Evolutionary conservation across 2,113 vertebrate species (phyloP).

Genomic region (Gracilinanus agilis): DNA sequence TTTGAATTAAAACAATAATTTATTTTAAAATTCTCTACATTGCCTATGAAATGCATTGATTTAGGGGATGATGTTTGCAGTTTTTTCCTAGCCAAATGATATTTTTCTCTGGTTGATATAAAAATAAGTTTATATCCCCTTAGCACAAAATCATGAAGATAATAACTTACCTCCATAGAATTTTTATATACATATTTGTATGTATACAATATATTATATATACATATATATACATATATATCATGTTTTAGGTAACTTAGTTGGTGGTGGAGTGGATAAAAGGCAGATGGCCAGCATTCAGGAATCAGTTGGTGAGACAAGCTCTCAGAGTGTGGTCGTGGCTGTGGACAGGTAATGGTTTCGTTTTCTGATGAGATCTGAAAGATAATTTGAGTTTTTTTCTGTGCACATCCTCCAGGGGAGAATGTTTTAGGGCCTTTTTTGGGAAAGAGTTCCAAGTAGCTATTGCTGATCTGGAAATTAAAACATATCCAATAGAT

Average conservation of each 20-base stretch:
- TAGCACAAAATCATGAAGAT: not conserved
- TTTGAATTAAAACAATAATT: not conserved
- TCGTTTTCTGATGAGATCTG: not conserved
- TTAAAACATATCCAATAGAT: accelerated
- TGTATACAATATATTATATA: not conserved
- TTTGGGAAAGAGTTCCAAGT: not conserved
- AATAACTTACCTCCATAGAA: not conserved
- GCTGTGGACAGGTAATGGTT: conserved; percentile 94
- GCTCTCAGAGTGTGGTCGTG: conserved; percentile 98
- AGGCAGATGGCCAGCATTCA: conserved; percentile 97
- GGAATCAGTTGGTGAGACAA: conserved; percentile 98
- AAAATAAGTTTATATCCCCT: not conserved
- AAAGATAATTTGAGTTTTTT: not conserved
- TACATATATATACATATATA: too few relatives aligned
- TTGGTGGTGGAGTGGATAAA: conserved; percentile 92
- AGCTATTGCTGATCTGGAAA: not conserved
- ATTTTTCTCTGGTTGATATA: not conserved
- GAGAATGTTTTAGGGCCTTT: not conserved
- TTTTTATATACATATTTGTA: not conserved
- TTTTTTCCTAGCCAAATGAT: not conserved
- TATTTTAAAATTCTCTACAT: not conserved
- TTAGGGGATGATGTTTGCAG: not conserved
- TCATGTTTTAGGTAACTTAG: conserved; percentile 90
- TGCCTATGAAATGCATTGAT: not conserved
- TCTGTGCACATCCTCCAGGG: not conserved